These are phyloP conservation scores for Diadumene lineata DNA, from an alignment of 92 coral and sea anemone species.

Conservation along the genomic window DNA sequence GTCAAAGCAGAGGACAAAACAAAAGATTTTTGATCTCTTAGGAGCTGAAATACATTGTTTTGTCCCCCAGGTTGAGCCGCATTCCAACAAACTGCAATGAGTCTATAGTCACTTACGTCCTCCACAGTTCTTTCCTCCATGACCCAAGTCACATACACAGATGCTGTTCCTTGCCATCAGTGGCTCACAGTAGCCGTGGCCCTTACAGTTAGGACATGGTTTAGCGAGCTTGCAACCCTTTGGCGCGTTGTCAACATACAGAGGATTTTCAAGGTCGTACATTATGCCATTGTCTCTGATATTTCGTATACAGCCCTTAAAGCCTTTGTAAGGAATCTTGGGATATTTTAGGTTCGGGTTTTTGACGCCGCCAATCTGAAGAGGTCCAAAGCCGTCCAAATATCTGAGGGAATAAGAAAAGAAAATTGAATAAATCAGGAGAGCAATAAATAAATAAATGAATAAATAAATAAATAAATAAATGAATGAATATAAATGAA, in stretches of 20 bases:
- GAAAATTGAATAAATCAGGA: too few relatives aligned
- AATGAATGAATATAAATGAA: too few relatives aligned
- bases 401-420: conserved; percentile 46
- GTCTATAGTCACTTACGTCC: conserved; percentile 61
- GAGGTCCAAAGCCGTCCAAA: conserved; percentile 95
- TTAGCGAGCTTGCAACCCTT: conserved; percentile 72
- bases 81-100: too few relatives aligned
- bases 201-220: conserved; percentile 80
- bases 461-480: too few relatives aligned
- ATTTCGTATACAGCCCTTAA: conserved; percentile 84
- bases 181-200: conserved; percentile 87
- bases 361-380: conserved; percentile 91
- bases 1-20: too few relatives aligned
- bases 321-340: conserved; percentile 66
- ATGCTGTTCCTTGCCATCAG: conserved; percentile 64
- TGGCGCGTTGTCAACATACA: conserved; percentile 68
- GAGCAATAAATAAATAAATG: too few relatives aligned
- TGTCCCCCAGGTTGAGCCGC: too few relatives aligned
- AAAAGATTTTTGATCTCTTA: too few relatives aligned
- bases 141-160: conserved; percentile 86
- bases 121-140: conserved; percentile 72
- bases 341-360: conserved; percentile 59
- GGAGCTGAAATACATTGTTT: too few relatives aligned
- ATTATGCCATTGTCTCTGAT: conserved; percentile 64
- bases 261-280: conserved; percentile 86